Base-by-base conservation (phyloP, 1,140 invertebrate genomes). In the Coenobita brevimanus region DNA sequence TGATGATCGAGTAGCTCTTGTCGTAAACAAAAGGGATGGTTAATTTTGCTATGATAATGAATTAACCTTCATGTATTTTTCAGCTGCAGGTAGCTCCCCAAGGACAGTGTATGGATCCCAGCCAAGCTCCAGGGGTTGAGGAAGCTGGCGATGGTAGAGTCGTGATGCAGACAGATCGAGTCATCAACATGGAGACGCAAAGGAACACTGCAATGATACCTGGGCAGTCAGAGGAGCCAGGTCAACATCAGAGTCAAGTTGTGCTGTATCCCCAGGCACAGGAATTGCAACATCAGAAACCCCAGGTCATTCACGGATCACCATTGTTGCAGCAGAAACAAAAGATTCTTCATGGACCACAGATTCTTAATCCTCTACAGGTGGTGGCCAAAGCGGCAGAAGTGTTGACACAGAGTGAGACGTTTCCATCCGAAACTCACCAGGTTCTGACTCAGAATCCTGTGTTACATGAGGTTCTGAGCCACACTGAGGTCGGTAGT, bases 371-470 rank as follows among this genome's bases (percentile, higher is more conserved):
- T 24, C 84, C 84, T 41, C 76, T 87, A 3, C 84, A 87, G 30
- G 78, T 87, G 3, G 84, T 87, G 3, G 84, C 84, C n/a, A 76
- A 87, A 21, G 84, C 84, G 1, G 84, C 84, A 1, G 84, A 87
- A 36, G 84, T 67, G 21, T n/a, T 87, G 84, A 87, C 76, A 33
- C 84, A 87, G 54, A 64, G 64, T 27, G 84, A 81, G 33, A 24
- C 24, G n/a, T n/a, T 87, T 8, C 33, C 64, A 27, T 62, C 17
- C 24, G 43, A 81, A 10, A 57, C 62, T 54, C 62, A 79, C 13
- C 62, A 87, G 76, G 78, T 80, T 30, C 43, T 82, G n/a, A 41
- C 41, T 30, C 80, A 82, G n/a, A 27, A 21, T n/a, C 27, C 79
- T 17, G 41, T 41, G 33, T 64, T 3, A 17, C 60, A 67, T 21